Evolutionary conservation across 2,888 invertebrate species (phyloP).

Genomic region (Stenchaetothrips biformis): DNA sequence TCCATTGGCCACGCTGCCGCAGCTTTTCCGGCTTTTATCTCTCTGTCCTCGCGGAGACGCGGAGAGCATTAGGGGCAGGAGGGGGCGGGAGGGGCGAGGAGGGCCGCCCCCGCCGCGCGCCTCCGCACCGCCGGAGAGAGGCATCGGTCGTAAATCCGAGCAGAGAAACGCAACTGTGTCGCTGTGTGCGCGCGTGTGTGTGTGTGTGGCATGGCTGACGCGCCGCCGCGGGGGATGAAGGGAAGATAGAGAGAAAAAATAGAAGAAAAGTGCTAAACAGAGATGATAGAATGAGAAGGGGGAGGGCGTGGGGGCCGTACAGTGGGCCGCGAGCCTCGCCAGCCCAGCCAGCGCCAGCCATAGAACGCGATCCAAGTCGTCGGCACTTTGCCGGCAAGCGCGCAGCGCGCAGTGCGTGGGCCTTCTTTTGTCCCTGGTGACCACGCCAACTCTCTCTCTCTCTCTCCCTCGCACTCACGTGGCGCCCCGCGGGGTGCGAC

Average conservation of each 20-base stretch:
- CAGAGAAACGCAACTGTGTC: background rate
- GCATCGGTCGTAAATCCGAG: constrained; percentile 4
- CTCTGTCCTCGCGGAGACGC: background rate
- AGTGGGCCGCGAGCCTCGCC: too few species aligned
- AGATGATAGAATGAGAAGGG: background rate
- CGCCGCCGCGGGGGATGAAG: background rate
- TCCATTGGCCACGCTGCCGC: constrained; percentile 17
- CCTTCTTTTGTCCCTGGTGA: too few species aligned
- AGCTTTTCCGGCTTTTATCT: constrained; percentile 24
- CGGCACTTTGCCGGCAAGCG: constrained; percentile 4
- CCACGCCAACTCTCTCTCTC: too few species aligned
- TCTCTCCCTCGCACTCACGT: background rate
- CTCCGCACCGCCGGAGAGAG: background rate
- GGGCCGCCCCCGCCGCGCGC: too few species aligned
- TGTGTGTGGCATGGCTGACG: background rate
- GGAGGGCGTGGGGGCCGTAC: background rate
- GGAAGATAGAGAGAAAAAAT: background rate
- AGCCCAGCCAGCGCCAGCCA: too few species aligned
- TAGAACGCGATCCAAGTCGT: background rate
- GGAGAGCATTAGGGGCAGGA: background rate
- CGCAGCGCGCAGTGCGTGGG: too few species aligned
- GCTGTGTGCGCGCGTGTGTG: background rate
- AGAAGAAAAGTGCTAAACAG: background rate
- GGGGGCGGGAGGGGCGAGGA: background rate
- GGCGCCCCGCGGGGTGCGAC: background rate